Base-by-base conservation (phyloP, 2,888 invertebrate species). In the Linnaemya tessellans region DNA sequence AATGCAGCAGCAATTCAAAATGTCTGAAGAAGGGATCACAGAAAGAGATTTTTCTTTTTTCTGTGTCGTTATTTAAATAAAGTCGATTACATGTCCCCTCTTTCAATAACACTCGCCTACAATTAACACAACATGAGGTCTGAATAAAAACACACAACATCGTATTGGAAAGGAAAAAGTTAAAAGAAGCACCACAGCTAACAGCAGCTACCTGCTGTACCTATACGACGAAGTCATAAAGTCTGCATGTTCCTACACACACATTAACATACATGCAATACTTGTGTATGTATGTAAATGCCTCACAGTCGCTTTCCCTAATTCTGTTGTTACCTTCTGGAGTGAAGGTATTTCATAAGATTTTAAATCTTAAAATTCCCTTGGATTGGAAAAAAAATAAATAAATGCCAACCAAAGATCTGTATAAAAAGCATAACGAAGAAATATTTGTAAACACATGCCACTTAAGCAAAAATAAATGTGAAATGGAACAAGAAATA, bases 61-160 rank as follows among this genome's bases (percentile, higher is more conserved):
- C 30, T 22, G 11, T 71, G 41, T 75, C 25, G 8, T 43, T 54
- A 38, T 46, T 77, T 30, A 1, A 58, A 35, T 68, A 60, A 60
- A n/a, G 38, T 82, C 71, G 58, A 77, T 82, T 71, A 67, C 65
- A 65, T 84, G 84, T 84, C 84, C 74, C 84, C 74, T 74, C 64
- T 84, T 64, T 70, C 51, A 54, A 70, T 68, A 73, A 74, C 67
- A 79, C 60, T 80, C 80, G 65, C 80, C 73, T 81, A 80, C 80
- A 84, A 84, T 77, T 80, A 73, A 84, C 77, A 51, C 80, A 77
- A 70, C 73, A 80, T 58, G 84, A 73, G 62, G 35, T 80, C 62
- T 80, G 49, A 78, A 78, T 41, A 84, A 84, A 46, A 2, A 46
- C n/a, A n/a, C n/a, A 54, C 18, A 73, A 68, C 49, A 18, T 15